Percentiles rank a stretch among this genome's conserved stretches.
Evolutionary conservation across 2,113 vertebrate genomes (phyloP).

Genomic region (Heloderma charlesbogerti): DNA sequence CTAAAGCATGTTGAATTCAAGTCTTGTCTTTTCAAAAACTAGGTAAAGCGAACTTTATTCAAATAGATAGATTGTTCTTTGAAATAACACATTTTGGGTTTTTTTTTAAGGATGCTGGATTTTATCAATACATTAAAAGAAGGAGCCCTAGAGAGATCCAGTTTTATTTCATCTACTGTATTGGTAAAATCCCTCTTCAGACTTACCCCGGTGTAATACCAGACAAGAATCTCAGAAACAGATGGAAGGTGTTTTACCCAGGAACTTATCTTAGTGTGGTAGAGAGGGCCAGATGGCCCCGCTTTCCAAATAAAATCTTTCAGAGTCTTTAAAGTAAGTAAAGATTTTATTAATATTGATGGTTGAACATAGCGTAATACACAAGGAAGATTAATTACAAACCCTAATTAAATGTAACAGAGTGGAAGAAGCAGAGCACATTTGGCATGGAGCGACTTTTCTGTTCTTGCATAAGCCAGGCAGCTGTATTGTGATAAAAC

Average conservation of each 20-base stretch:
- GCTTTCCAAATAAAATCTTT: slow-evolving; percentile 74
- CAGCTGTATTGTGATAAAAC: slow-evolving; percentile 41
- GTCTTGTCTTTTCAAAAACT: neutral
- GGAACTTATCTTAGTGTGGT: slow-evolving; percentile 63
- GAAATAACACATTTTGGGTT: neutral
- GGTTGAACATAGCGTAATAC: slow-evolving; percentile 65
- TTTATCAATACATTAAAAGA: slow-evolving; percentile 40
- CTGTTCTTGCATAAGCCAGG: slow-evolving; percentile 47
- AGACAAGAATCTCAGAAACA: slow-evolving; percentile 68
- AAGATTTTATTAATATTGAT: slow-evolving; percentile 76
- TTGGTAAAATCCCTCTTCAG: slow-evolving; percentile 40
- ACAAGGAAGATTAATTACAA: slow-evolving; percentile 74
- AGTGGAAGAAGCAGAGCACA: slow-evolving; percentile 55
- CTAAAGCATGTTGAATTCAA: slow-evolving; percentile 7
- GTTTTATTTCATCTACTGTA: slow-evolving; percentile 45
- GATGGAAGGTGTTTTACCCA: slow-evolving; percentile 65
- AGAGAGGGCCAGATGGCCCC: slow-evolving; percentile 72
- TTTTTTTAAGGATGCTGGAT: neutral
- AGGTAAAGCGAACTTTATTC: neutral
- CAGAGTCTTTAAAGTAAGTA: slow-evolving; percentile 70
- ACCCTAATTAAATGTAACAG: slow-evolving; percentile 72
- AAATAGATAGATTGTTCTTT: slow-evolving; percentile 11
- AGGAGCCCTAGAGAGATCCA: slow-evolving; percentile 31
- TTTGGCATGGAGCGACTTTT: slow-evolving; percentile 63
- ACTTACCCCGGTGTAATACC: slow-evolving; percentile 28